A percentile compares a stretch with the other conserved stretches of the same genome.
Conservation (phyloP, 2,888 invertebrate genomes). For the Pediacus dermestoides region DNA sequence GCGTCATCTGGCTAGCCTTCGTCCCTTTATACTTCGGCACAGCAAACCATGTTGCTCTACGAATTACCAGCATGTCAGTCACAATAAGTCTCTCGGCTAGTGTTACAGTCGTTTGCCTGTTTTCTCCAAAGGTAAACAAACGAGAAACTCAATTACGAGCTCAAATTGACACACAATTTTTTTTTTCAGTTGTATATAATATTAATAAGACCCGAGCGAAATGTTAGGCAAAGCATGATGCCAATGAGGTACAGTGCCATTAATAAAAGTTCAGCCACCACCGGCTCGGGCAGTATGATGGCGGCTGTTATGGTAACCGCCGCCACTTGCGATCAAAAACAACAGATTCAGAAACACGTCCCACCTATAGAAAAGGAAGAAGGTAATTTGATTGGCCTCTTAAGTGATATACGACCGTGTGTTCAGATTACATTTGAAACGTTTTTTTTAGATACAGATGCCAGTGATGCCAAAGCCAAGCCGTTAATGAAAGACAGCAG, state of each 20-base stretch:
- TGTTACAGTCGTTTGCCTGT: constrained; percentile 89
- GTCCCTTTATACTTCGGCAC: constrained; percentile 97
- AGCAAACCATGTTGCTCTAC: constrained; percentile 84
- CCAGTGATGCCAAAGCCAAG: constrained; percentile 29
- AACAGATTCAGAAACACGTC: constrained; percentile 62
- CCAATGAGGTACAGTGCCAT: constrained; percentile 63
- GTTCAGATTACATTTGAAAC: not conserved
- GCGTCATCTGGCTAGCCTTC: constrained; percentile 97
- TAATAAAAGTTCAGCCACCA: constrained; percentile 59
- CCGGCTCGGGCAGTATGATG: constrained; percentile 64
- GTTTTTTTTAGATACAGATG: constrained; percentile 15
- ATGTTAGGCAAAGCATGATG: constrained; percentile 85
- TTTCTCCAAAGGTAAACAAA: constrained; percentile 81
- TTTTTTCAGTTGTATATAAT: constrained; percentile 77
- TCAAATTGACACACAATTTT: not conserved
- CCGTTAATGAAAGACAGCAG: constrained; percentile 42
- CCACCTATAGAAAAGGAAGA: constrained; percentile 48
- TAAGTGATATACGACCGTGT: constrained; percentile 11
- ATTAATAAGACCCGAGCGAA: constrained; percentile 81
- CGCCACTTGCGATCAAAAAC: constrained; percentile 65
- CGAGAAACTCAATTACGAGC: not conserved
- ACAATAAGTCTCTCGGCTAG: constrained; percentile 92
- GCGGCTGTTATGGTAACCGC: constrained; percentile 65
- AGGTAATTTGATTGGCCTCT: constrained; percentile 11
- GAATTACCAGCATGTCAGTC: constrained; percentile 93